Conservation (phyloP, 2,888 invertebrate genomes). For the Opisthograptis luteolata region DNA sequence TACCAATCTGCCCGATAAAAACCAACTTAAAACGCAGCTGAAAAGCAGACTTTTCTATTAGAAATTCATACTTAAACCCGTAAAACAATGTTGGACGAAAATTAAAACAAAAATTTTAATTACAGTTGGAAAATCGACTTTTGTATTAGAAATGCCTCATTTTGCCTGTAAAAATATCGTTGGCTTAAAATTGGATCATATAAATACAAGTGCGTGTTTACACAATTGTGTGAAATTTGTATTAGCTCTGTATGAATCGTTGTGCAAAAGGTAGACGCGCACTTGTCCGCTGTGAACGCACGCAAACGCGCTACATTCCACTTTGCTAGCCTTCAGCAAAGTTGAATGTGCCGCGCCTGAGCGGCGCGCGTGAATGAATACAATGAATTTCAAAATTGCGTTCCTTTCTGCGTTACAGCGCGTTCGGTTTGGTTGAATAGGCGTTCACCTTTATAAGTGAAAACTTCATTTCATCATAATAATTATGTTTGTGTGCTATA, state of each 20-base stretch:
- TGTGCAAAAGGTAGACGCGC: no score
- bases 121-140: not conserved
- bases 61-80: constrained; percentile 4
- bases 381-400: no score
- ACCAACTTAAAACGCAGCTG: constrained; percentile 21
- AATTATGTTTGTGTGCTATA: constrained; percentile 27
- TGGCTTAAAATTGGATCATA: constrained; percentile 48
- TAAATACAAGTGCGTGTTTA: constrained; percentile 41
- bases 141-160: not conserved
- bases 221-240: constrained; percentile 44
- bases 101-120: constrained; percentile 1
- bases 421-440: no score
- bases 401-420: no score
- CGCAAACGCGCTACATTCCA: no score
- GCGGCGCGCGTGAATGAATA: no score
- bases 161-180: constrained; percentile 27
- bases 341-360: no score
- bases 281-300: no score
- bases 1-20: constrained; percentile 20
- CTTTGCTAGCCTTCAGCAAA: no score
- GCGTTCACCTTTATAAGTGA: no score
- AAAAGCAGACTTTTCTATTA: not conserved
- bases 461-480: constrained; percentile 50
- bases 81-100: constrained; percentile 4
- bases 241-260: constrained; percentile 35